phyloP scores from a whole-genome alignment of 1,140 invertebrate genomes.

The Brachionus angularis region DNA sequence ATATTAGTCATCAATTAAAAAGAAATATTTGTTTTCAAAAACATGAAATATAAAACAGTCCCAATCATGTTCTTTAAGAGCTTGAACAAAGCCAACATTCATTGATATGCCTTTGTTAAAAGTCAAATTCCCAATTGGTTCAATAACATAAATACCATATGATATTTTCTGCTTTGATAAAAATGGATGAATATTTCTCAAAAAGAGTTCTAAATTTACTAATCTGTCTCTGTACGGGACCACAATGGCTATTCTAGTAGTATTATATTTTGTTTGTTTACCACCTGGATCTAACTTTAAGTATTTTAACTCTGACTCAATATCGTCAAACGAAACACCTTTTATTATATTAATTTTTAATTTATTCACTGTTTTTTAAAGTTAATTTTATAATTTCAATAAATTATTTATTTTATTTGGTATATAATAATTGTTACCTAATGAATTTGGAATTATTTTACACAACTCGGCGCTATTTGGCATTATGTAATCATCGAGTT shows the following conservation, averaged over 20 bases:
- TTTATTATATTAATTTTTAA: not conserved
- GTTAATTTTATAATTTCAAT: not conserved
- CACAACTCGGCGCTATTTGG: not conserved
- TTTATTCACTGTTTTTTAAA: not conserved
- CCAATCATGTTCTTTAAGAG: slow-evolving; percentile 1
- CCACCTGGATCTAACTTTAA: not conserved
- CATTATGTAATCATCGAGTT: not conserved
- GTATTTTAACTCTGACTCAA: not conserved
- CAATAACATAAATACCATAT: slow-evolving; percentile 54
- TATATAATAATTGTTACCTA: not conserved
- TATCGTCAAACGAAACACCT: not conserved
- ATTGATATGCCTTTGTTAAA: slow-evolving; percentile 43
- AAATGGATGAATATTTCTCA: slow-evolving; percentile 53
- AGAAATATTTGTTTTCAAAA: not conserved
- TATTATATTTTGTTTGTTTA: not conserved
- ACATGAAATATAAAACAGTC: slow-evolving; percentile 44
- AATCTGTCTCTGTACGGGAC: slow-evolving; percentile 57
- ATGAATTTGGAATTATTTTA: not conserved
- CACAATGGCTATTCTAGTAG: slow-evolving; percentile 54
- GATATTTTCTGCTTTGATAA: slow-evolving; percentile 51
- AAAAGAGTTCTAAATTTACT: slow-evolving; percentile 54
- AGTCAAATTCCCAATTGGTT: slow-evolving; percentile 56
- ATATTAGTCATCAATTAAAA: not conserved
- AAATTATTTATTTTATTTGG: not conserved
- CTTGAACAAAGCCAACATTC: slow-evolving; percentile 36